These are phyloP conservation scores for Lepus townsendii DNA, from an alignment of 2,797 vertebrate genomes.

Conservation along the genomic window DNA sequence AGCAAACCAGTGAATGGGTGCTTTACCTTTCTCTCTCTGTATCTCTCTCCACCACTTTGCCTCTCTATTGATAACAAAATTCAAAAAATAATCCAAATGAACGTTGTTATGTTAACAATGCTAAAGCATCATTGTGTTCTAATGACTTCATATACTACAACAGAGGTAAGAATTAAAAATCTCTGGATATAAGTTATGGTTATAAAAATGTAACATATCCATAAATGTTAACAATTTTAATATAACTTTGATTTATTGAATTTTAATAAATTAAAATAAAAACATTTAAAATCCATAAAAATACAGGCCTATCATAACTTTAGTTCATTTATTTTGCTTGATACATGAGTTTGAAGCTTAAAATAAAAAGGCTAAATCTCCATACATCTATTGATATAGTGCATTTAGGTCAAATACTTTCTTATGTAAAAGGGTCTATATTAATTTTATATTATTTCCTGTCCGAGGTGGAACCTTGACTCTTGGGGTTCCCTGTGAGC, in stretches of 20 bases:
- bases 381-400: not conserved
- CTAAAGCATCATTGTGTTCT: not conserved
- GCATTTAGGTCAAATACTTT: not conserved
- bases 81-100: not conserved
- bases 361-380: slow-evolving; percentile 17
- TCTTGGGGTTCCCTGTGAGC: slow-evolving; percentile 71
- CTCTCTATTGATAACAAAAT: too few relatives aligned
- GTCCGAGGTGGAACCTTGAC: slow-evolving; percentile 52
- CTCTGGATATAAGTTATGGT: slow-evolving; percentile 17
- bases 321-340: not conserved
- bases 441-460: slow-evolving; percentile 24
- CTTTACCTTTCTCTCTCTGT: too few relatives aligned
- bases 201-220: not conserved
- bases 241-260: not conserved
- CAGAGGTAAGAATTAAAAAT: not conserved
- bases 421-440: not conserved
- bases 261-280: not conserved
- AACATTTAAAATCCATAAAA: not conserved
- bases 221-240: not conserved
- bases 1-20: too few relatives aligned
- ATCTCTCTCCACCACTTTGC: too few relatives aligned
- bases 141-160: not conserved
- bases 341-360: not conserved
- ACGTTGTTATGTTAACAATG: not conserved
- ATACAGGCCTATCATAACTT: not conserved